phyloP scores from a whole-genome alignment of 2,113 vertebrate genomes.

The Chamaea fasciata region DNA sequence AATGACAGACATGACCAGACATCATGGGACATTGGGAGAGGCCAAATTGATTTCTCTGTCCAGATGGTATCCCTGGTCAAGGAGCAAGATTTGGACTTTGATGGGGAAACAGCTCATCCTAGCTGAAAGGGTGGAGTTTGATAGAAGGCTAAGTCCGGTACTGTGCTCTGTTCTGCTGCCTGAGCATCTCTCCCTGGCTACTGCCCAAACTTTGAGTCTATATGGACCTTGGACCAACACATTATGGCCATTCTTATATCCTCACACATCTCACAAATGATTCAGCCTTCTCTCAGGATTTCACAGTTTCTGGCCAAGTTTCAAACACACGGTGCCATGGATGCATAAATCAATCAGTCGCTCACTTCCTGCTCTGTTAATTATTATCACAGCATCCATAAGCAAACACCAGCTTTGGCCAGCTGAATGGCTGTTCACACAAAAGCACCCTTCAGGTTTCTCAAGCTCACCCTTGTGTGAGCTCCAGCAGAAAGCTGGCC shows the following conservation, averaged over 20 bases:
- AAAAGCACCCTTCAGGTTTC: conserved; percentile 44
- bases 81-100: not conserved
- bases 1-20: not conserved
- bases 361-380: conserved; percentile 50
- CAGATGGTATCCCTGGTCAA: not conserved
- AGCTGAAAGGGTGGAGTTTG: not conserved
- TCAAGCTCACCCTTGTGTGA: conserved; percentile 37
- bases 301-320: not conserved
- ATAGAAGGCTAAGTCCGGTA: not conserved
- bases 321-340: not conserved
- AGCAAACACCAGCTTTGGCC: conserved; percentile 35
- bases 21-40: not conserved
- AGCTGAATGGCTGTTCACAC: conserved; percentile 3
- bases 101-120: not conserved
- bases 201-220: not conserved
- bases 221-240: not conserved
- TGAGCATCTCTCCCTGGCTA: not conserved
- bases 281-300: not conserved
- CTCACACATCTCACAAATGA: not conserved
- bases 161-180: not conserved
- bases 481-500: conserved; percentile 11
- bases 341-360: not conserved
- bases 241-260: not conserved
- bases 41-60: not conserved
- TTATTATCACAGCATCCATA: conserved; percentile 28